Evolutionary conservation across 2,113 vertebrate genomes (phyloP), one percentile per base, ranked within the genome.

Genomic region (Megaceryle maxima): DNA sequence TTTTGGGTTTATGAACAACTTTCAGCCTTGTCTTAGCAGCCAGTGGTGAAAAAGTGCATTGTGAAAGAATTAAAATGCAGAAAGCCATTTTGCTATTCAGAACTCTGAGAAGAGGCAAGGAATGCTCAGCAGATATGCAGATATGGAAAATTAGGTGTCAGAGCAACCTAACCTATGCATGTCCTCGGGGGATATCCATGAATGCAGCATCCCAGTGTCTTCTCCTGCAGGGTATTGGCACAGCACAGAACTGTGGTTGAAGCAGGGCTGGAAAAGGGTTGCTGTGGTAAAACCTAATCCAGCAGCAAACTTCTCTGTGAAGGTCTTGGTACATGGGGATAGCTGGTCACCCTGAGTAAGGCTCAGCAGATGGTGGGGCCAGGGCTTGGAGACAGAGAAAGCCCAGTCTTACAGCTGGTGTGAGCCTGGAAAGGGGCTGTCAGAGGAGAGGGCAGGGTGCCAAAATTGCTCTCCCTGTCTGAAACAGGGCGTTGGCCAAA

Each of bases 261-360:
- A 63, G 9, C 29, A 55, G 3, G 12, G 18, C 12, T 88, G 21
- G 28, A 78, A 82, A 11, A 10, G 4, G 6, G 4, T 12, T 89
- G 56, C 31, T 3, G 16, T 57, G 9, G 21, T 14, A 60, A 66
- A 76, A 19, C 11, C 14, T 68, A 24, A 10, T 51, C 51, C 1
- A 0, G 26, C 16, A 67, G 3, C 76, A 72, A 12, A 5, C 35
- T 53, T 83, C 19, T 80, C 26, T 24, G 10, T 62, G 20, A 3
- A 7, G 26, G 1, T 9, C 28, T 29, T 46, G 46, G 28, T 0
- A 1, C 2, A 1, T 2, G 7, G n/a, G 31, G 20, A 63, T 37
- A 74, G 13, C 0, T 1, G 16, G 18, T 9, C 73, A 18, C 8
- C 31, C 25, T 87, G 0, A 0, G 26, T 12, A 62, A 21, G 46